phyloP scores from a whole-genome alignment of 2,113 vertebrate species.

The Microtus ochrogaster region DNA sequence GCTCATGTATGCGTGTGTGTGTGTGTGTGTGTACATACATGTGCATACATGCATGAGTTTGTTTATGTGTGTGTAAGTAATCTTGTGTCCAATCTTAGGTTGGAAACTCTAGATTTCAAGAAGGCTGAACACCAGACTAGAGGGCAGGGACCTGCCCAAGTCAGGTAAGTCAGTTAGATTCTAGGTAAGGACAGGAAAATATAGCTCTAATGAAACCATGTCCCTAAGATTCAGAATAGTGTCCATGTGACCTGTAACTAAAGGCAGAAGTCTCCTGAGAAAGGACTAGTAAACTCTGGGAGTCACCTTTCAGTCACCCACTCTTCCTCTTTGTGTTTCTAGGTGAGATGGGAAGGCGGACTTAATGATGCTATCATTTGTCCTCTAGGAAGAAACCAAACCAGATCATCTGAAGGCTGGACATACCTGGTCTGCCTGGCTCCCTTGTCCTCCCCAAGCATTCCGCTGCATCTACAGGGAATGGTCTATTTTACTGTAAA shows the following conservation, averaged over 20 bases:
- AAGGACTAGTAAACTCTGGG: neutral
- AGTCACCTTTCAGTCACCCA: neutral
- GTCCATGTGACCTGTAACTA: neutral
- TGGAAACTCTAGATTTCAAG: accelerated
- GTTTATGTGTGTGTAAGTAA: neutral
- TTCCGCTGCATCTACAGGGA: neutral
- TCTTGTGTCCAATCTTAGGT: neutral
- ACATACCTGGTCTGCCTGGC: accelerated
- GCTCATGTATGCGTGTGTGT: neutral
- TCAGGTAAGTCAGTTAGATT: neutral
- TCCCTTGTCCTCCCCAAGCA: accelerated
- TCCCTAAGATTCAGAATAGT: neutral
- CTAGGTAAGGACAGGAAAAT: neutral
- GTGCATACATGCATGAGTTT: neutral
- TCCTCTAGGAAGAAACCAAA: neutral
- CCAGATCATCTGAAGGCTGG: neutral
- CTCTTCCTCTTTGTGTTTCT: neutral
- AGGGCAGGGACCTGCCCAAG: accelerated
- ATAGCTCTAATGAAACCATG: accelerated
- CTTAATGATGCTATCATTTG: neutral
- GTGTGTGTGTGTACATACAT: neutral
- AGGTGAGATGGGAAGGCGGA: neutral
- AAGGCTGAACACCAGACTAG: neutral
- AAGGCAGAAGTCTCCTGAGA: neutral
- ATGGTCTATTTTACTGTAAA: neutral